Base-by-base conservation (phyloP, 2,888 invertebrate genomes). In the Hanleya hanleyi region DNA sequence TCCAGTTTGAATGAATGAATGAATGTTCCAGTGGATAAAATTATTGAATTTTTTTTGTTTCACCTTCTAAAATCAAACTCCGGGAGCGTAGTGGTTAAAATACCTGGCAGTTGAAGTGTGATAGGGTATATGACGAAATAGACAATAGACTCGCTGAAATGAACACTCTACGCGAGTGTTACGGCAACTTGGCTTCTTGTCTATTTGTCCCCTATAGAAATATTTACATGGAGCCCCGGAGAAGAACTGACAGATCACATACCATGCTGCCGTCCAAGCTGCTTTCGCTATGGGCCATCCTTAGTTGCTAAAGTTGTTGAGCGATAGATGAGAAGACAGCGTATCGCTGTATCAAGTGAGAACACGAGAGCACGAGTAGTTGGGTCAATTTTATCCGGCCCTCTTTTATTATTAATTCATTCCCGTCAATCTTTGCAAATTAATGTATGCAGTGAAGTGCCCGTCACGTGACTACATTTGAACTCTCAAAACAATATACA, bases 191-290 rank as follows among this genome's bases (percentile, higher is more conserved):
- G 26, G 26, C 57, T 12, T 57, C 57, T 57, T 41, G 9, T 18
- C 18, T 41, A 57, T 57, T 57, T 57, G 57, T 26, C 29, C 29
- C 29, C 57, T 22, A 57, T 57, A 57, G 57, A 57, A 57, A 57
- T 57, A 32, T 57, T 57, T 57, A 57, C 57, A 29, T 29, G 57
- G 57, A 29, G 57, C 57, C 22, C 22, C 29, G 57, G 29, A 57
- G 22, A 32, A 57, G 29, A 57, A 57, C 57, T 12, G 57, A 57
- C 32, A 57, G 57, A 57, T 57, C 26, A 75, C 77, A 73, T 69
- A 77, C 77, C 77, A 77, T 62, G 66, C 67, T 75, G 35, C 65
- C 73, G 33, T 73, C 77, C 32, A 69, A 29, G 65, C 67, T 77
- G 51, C 67, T 69, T 62, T 77, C 77, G 47, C 67, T 69, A 37